Percentiles rank a stretch among this genome's conserved stretches.
phyloP scores from a whole-genome alignment of 2,113 vertebrate species.

The human region DNA sequence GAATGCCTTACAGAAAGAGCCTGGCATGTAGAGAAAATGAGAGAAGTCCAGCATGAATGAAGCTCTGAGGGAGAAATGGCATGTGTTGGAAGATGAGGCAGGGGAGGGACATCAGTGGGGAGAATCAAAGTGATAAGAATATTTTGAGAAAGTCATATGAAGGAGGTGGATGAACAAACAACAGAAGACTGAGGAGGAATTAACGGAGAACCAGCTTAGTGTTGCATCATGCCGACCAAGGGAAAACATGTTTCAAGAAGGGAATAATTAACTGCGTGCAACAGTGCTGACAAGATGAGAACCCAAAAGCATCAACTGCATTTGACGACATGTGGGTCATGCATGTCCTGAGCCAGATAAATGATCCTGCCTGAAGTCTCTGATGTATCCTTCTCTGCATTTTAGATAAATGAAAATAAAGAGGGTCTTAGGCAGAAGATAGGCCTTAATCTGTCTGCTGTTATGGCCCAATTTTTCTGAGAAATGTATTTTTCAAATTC shows the following conservation, averaged over 20 bases:
- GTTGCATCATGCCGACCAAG: background rate
- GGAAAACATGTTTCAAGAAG: background rate
- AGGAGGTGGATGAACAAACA: background rate
- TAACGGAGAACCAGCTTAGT: background rate
- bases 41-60: background rate
- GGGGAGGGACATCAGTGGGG: background rate
- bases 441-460: background rate
- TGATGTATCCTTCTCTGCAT: background rate
- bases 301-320: background rate
- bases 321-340: background rate
- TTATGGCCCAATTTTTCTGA: background rate
- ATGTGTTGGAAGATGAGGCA: background rate
- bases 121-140: background rate
- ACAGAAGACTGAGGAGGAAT: background rate
- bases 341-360: background rate
- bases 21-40: background rate
- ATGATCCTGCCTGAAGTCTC: background rate
- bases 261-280: background rate
- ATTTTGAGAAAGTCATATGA: background rate
- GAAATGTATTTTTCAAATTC: background rate
- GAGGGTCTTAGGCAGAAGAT: background rate
- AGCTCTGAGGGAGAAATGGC: background rate
- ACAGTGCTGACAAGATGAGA: background rate
- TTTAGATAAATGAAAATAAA: background rate
- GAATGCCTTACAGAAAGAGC: background rate